Conservation (phyloP, 92 coral and sea anemone genomes). For the Zoanthus sociatus region DNA sequence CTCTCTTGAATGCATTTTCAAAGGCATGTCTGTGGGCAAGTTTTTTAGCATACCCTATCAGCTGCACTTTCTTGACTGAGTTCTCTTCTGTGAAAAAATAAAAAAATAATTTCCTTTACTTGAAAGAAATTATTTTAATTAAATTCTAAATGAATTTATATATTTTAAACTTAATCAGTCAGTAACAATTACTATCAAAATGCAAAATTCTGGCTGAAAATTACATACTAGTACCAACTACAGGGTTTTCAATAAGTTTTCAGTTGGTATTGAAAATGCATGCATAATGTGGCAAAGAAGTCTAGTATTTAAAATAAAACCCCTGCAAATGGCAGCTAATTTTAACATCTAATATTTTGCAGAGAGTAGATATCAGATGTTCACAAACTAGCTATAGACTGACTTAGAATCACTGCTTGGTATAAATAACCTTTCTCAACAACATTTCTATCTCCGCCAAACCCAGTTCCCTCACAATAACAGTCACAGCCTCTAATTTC, state of each 20-base stretch:
- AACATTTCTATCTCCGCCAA: constrained; percentile 73
- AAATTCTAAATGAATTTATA: neutral
- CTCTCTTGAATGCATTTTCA: constrained; percentile 86
- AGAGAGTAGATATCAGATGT: too few relatives aligned
- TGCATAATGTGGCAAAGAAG: too few relatives aligned
- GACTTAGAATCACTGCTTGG: neutral
- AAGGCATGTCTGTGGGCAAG: constrained; percentile 84
- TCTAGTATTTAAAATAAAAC: too few relatives aligned
- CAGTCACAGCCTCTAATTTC: constrained; percentile 73
- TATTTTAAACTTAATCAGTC: too few relatives aligned
- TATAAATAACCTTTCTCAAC: constrained; percentile 67
- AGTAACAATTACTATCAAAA: too few relatives aligned
- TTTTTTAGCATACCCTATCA: constrained; percentile 81
- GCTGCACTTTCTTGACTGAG: constrained; percentile 65
- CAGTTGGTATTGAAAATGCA: too few relatives aligned
- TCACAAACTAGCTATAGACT: too few relatives aligned
- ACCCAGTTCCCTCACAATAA: constrained; percentile 85
- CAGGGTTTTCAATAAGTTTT: too few relatives aligned
- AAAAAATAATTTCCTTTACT: neutral
- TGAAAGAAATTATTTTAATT: neutral
- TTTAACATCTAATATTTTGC: too few relatives aligned
- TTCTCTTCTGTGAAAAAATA: constrained; percentile 64
- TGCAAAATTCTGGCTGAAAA: too few relatives aligned
- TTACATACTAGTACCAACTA: too few relatives aligned
- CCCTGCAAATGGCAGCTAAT: too few relatives aligned